A percentile compares a stretch with the other conserved stretches of the same genome.
Evolutionary conservation across 2,113 vertebrate species (phyloP).

Genomic region (Phasianus colchicus): DNA sequence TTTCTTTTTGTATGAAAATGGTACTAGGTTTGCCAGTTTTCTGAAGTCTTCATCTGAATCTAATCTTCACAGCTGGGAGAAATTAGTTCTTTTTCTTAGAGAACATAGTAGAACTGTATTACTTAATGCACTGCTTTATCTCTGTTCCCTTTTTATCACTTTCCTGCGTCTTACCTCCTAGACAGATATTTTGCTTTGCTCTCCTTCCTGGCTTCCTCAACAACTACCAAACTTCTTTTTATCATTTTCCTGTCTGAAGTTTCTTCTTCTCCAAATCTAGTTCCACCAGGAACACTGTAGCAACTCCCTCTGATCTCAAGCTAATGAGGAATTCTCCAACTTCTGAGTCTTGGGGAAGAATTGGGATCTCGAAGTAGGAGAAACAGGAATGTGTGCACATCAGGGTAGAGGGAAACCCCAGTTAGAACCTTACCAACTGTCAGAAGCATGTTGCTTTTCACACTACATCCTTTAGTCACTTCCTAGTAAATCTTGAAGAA

Average conservation of each 20-base stretch:
- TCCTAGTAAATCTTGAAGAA: background rate
- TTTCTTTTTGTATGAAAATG: background rate
- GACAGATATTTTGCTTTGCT: background rate
- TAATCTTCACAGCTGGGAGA: background rate
- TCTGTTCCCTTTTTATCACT: background rate
- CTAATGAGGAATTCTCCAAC: background rate
- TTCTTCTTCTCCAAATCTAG: background rate
- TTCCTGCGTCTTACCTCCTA: background rate
- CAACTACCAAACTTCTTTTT: background rate
- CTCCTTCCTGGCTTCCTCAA: background rate
- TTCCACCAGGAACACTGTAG: background rate
- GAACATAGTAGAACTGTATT: background rate
- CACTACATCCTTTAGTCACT: background rate
- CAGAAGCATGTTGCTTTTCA: background rate
- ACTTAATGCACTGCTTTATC: background rate
- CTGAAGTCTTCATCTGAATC: background rate
- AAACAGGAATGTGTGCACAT: background rate
- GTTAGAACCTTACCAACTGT: background rate
- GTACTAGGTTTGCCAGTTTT: background rate
- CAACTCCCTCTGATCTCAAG: background rate
- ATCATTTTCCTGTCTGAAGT: background rate
- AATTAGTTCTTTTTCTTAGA: background rate
- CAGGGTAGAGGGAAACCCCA: background rate
- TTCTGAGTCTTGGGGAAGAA: background rate
- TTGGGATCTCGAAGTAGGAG: background rate